These are phyloP conservation scores for Caenorhabditis sp. DNA, from an alignment of 2,888 invertebrate species.

Conservation along the genomic window DNA sequence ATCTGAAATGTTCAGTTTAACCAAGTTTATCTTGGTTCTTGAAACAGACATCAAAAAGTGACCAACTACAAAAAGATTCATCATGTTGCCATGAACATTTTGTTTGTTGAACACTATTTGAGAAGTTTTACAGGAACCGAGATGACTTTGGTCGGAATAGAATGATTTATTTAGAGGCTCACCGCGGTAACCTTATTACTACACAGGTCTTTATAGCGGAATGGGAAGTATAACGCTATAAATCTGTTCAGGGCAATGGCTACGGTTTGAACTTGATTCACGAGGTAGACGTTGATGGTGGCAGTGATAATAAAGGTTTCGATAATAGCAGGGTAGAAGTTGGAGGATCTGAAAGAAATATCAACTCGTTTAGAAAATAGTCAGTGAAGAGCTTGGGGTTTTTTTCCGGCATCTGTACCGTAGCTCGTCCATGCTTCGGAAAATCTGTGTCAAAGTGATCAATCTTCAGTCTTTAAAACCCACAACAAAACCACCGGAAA, in stretches of 20 bases:
- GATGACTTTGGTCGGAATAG: too few species aligned
- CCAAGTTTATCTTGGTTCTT: too few species aligned
- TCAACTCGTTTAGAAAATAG: too few species aligned
- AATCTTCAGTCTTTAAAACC: not conserved
- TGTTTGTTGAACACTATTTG: too few species aligned
- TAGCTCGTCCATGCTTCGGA: too few species aligned
- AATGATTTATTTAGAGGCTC: not conserved
- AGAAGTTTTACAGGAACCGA: too few species aligned
- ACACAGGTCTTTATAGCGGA: slow-evolving; percentile 27
- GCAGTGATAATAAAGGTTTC: slow-evolving; percentile 22
- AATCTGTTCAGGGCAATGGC: slow-evolving; percentile 36
- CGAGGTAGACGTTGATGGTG: slow-evolving; percentile 36
- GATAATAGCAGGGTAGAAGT: slow-evolving; percentile 29
- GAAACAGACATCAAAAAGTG: too few species aligned
- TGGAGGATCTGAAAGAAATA: slow-evolving; percentile 13
- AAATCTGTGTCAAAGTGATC: too few species aligned
- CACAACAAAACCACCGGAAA: slow-evolving; percentile 38
- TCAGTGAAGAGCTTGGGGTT: too few species aligned
- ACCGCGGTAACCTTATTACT: slow-evolving; percentile 23
- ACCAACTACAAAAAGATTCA: too few species aligned
- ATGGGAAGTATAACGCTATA: slow-evolving; percentile 27
- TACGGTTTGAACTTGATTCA: slow-evolving; percentile 38
- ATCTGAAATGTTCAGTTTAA: slow-evolving; percentile 3
- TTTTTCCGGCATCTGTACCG: too few species aligned
- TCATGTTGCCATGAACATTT: too few species aligned